Conservation (phyloP, 2,113 vertebrate genomes). For the Calidris pugnax region DNA sequence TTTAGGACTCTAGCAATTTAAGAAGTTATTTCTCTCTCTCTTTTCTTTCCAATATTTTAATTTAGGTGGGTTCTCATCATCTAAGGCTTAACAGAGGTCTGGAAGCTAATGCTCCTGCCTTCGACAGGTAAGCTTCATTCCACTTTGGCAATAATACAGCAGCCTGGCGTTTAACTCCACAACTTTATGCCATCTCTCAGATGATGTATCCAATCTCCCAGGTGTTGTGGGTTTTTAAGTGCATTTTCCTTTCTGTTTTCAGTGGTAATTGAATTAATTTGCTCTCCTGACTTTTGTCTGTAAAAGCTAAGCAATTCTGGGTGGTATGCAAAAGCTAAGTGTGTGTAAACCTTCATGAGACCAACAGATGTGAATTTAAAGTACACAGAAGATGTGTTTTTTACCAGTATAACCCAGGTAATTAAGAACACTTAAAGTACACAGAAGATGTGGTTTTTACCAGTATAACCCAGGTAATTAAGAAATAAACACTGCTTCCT, state of each 20-base stretch:
- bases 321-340: not conserved
- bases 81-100: constrained; percentile 81
- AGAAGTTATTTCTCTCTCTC: not conserved
- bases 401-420: not conserved
- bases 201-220: not conserved
- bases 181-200: not conserved
- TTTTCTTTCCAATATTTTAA: not conserved
- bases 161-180: not conserved
- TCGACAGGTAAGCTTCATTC: constrained; percentile 76
- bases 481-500: not conserved
- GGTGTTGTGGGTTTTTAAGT: not conserved
- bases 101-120: constrained; percentile 83
- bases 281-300: not conserved
- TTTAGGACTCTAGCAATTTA: constrained; percentile 3
- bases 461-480: not conserved
- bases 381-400: not conserved
- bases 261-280: not conserved
- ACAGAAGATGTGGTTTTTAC: not conserved
- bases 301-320: not conserved
- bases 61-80: constrained; percentile 80
- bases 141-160: not conserved
- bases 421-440: not conserved
- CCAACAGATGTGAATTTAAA: not conserved
- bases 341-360: not conserved
- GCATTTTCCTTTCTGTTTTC: not conserved